These are phyloP conservation scores for Nerophis lumbriciformis DNA, from an alignment of 2,113 vertebrate species.

Conservation along the genomic window DNA sequence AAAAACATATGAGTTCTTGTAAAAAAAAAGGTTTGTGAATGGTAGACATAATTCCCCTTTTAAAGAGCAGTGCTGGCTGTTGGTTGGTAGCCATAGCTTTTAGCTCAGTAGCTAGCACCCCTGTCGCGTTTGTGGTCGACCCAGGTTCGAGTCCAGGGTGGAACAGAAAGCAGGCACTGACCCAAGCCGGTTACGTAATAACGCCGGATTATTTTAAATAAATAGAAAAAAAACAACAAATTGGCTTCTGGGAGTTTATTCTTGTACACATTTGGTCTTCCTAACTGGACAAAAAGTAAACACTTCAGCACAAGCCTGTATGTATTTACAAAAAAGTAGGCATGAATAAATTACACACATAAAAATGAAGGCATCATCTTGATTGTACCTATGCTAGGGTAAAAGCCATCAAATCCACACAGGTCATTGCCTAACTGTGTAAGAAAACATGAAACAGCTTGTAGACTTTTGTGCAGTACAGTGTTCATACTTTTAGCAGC, in stretches of 20 bases:
- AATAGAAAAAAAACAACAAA: constrained; percentile 15
- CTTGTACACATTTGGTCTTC: constrained; percentile 23
- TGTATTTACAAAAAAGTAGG: constrained; percentile 56
- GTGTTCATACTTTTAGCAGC: constrained; percentile 12
- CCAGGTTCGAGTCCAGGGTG: too few species aligned
- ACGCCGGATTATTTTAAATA: not conserved
- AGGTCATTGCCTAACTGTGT: constrained; percentile 42
- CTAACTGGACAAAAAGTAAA: constrained; percentile 25
- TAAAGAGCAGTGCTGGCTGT: too few species aligned
- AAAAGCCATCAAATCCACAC: constrained; percentile 34
- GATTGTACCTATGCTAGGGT: constrained; percentile 30
- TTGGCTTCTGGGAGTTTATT: constrained; percentile 44
- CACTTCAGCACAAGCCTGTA: constrained; percentile 37
- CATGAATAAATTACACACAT: constrained; percentile 49
- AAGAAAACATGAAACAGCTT: constrained; percentile 52
- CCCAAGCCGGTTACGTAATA: not conserved
- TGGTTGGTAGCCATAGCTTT: too few species aligned
- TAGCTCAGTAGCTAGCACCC: too few species aligned
- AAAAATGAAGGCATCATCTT: constrained; percentile 11
- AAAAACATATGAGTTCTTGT: too few species aligned
- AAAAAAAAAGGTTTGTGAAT: too few species aligned
- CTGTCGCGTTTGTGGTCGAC: too few species aligned
- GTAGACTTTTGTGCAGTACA: constrained; percentile 30
- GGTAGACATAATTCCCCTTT: too few species aligned
- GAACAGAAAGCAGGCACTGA: too few species aligned